These are phyloP conservation scores for Aepyceros melampus DNA, from an alignment of 2,113 vertebrate species.

Conservation along the genomic window DNA sequence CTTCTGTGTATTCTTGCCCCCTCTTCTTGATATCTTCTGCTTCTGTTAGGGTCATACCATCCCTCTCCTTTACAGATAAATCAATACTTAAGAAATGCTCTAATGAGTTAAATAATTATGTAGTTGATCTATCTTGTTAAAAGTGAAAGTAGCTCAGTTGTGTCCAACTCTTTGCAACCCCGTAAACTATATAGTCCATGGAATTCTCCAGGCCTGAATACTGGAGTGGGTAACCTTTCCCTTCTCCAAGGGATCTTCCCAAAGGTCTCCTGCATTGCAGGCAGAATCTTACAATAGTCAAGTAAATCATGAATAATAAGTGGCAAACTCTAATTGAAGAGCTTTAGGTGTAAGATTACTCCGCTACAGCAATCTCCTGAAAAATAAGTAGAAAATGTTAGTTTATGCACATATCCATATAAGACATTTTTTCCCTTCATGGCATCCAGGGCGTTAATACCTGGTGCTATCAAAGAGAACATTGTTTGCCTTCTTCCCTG, in stretches of 20 bases:
- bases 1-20: neutral
- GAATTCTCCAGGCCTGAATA: neutral
- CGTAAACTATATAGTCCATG: neutral
- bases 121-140: neutral
- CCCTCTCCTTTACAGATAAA: neutral
- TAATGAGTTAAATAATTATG: neutral
- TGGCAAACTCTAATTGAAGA: neutral
- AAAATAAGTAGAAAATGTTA: neutral
- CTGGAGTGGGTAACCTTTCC: neutral
- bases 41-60: neutral
- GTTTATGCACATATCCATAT: neutral
- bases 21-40: neutral
- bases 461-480: conserved; percentile 4
- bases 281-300: neutral
- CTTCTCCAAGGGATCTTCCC: neutral
- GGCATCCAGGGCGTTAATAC: neutral
- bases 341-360: neutral
- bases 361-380: neutral
- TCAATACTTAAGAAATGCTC: neutral
- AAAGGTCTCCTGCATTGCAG: neutral
- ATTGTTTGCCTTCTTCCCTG: conserved; percentile 46
- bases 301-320: neutral
- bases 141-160: neutral
- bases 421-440: neutral
- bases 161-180: neutral